Conservation (phyloP, 2,113 vertebrate species). For the Xenotilapia longispinis region DNA sequence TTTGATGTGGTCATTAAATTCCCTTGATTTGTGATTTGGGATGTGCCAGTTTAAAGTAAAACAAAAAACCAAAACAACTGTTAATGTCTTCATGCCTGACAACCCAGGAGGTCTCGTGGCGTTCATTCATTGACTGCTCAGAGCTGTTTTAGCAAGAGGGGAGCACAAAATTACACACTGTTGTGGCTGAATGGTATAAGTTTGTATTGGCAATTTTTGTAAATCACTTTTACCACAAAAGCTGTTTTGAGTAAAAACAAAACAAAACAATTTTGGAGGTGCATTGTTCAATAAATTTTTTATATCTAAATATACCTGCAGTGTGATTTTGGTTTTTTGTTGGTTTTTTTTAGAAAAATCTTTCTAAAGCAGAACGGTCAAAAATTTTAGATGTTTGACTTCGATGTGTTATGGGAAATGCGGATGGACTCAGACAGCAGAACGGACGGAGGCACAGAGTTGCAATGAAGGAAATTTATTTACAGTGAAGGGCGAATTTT, state of each 20-base stretch:
- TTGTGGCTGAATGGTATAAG: neutral
- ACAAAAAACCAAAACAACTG: neutral
- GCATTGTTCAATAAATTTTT: constrained; percentile 40
- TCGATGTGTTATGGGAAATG: neutral
- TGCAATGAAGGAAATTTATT: neutral
- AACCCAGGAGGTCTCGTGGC: neutral
- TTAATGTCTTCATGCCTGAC: neutral
- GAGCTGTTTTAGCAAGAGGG: neutral
- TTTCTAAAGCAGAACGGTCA: neutral
- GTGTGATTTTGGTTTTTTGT: neutral
- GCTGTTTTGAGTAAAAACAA: constrained; percentile 6
- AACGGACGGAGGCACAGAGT: neutral
- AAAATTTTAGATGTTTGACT: neutral
- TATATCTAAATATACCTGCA: neutral
- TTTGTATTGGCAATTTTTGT: neutral
- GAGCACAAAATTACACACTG: neutral
- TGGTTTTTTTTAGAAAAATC: accelerated
- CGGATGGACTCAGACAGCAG: neutral
- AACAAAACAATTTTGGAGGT: constrained; percentile 4
- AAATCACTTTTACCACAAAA: neutral
- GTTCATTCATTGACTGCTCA: neutral
- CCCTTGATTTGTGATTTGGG: neutral
- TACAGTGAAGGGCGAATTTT: neutral
- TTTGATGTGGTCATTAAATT: neutral
- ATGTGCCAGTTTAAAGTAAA: neutral